These are phyloP conservation scores for Thunnus albacares DNA, from an alignment of 2,797 vertebrate species.

Conservation along the genomic window DNA sequence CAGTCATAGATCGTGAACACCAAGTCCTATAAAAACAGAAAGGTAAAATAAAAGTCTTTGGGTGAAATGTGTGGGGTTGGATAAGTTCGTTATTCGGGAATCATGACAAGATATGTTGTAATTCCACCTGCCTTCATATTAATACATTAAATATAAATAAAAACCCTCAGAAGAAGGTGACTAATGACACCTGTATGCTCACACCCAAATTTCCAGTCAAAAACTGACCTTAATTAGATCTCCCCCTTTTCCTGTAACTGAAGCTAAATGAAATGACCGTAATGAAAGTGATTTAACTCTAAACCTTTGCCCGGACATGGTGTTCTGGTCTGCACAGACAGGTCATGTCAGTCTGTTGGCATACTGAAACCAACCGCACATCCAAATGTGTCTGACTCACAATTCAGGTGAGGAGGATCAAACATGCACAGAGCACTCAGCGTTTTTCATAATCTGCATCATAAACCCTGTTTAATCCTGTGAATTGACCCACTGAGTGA, in stretches of 20 bases:
- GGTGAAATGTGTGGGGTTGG: not conserved
- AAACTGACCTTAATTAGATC: constrained; percentile 19
- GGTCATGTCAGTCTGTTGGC: constrained; percentile 1
- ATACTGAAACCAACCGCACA: not conserved
- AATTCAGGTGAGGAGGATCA: constrained; percentile 35
- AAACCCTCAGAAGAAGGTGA: not conserved
- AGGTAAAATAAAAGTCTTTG: not conserved
- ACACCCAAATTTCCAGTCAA: not conserved
- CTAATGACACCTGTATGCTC: not conserved
- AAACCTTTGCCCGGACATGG: not conserved
- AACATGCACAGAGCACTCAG: constrained; percentile 28
- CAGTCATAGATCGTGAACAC: constrained; percentile 76
- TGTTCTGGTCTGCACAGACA: constrained; percentile 9
- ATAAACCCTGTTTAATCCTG: constrained; percentile 62
- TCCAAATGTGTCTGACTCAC: constrained; percentile 19
- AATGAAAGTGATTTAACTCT: not conserved
- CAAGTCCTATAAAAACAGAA: constrained; percentile 69
- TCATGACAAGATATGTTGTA: not conserved
- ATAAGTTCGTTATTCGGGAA: not conserved
- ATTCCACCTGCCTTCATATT: not conserved
- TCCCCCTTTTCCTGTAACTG: not conserved
- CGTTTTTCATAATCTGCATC: constrained; percentile 58
- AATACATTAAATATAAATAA: not conserved
- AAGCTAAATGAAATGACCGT: not conserved
- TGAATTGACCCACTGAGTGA: constrained; percentile 51